These are phyloP conservation scores for Erpornis zantholeuca DNA, from an alignment of 2,113 vertebrate genomes.

Conservation along the genomic window DNA sequence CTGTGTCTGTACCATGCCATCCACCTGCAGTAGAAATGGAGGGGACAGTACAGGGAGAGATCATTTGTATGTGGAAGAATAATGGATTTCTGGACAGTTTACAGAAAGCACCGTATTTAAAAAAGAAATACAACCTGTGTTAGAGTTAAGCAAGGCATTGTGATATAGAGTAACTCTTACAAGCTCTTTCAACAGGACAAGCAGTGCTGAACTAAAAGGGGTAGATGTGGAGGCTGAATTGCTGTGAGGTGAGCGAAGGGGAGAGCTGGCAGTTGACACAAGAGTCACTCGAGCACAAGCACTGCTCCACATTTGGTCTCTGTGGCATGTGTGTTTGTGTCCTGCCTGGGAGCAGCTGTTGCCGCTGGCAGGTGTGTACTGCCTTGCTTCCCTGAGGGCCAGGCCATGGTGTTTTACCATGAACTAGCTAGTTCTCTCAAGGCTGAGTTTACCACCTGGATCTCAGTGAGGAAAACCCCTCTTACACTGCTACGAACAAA, in stretches of 20 bases:
- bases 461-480: background rate
- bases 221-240: background rate
- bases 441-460: background rate
- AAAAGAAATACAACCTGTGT: background rate
- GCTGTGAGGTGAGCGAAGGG: rapidly evolving
- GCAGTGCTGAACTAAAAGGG: background rate
- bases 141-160: background rate
- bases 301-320: background rate
- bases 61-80: background rate
- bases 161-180: background rate
- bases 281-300: background rate
- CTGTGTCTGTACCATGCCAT: background rate
- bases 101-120: background rate
- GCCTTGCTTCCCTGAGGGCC: rapidly evolving
- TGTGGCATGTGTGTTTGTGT: background rate
- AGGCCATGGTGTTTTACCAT: background rate
- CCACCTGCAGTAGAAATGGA: background rate
- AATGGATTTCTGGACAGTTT: background rate
- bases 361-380: rapidly evolving
- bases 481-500: background rate
- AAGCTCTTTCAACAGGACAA: background rate
- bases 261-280: background rate
- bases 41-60: background rate
- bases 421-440: background rate
- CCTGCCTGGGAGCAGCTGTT: background rate